phyloP scores from a whole-genome alignment of 2,797 vertebrate genomes.

The Steatocranus sp. region DNA sequence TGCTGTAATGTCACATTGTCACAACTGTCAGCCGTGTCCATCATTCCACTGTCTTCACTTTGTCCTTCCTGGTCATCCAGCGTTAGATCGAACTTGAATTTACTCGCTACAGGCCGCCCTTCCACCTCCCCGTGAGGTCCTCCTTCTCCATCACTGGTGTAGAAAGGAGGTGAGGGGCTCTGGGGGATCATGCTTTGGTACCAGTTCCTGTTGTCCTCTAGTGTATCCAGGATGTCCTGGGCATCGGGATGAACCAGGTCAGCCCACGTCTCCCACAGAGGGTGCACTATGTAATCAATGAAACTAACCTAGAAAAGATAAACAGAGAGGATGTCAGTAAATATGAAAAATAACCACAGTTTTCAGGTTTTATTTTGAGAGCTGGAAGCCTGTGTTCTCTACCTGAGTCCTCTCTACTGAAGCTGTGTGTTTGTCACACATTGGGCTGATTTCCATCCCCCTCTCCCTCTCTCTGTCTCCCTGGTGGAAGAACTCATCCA shows the following conservation, averaged over 20 bases:
- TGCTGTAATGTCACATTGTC: conserved; percentile 39
- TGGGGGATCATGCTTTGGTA: conserved; percentile 99
- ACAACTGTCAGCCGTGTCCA: conserved; percentile 66
- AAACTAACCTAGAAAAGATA: conserved; percentile 84
- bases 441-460: conserved; percentile 98
- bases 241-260: conserved; percentile 97
- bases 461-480: conserved; percentile 93
- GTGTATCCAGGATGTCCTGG: conserved; percentile 94
- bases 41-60: conserved; percentile 70
- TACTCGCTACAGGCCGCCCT: conserved; percentile 76
- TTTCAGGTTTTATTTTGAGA: neutral
- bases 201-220: conserved; percentile 99
- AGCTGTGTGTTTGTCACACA: conserved; percentile 98
- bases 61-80: conserved; percentile 73
- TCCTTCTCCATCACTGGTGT: conserved; percentile 80
- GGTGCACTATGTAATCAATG: conserved; percentile 97
- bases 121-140: conserved; percentile 72
- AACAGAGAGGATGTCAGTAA: neutral
- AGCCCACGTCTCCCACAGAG: conserved; percentile 98
- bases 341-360: neutral
- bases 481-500: conserved; percentile 99
- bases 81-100: conserved; percentile 93
- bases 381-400: neutral
- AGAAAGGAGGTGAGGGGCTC: conserved; percentile 94
- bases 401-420: conserved; percentile 99